phyloP scores from a whole-genome alignment of 1,140 invertebrate genomes.

The Sminthurinus signatus region DNA sequence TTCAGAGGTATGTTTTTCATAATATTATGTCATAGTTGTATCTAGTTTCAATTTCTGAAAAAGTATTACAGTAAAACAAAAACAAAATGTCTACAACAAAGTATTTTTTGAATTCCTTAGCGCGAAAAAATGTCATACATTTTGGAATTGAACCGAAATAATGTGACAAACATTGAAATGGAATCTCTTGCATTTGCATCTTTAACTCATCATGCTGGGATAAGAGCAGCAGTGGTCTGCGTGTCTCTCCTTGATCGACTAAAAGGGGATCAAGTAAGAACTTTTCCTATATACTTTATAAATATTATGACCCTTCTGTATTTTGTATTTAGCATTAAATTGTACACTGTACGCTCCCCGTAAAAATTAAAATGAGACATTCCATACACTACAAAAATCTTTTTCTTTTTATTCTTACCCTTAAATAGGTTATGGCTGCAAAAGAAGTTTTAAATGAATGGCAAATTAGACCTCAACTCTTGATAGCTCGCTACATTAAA shows the following conservation, averaged over 20 bases:
- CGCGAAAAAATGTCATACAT: slow-evolving; percentile 85
- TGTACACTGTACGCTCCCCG: too few relatives aligned
- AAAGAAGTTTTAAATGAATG: slow-evolving; percentile 88
- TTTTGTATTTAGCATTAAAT: too few relatives aligned
- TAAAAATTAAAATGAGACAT: too few relatives aligned
- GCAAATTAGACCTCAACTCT: slow-evolving; percentile 82
- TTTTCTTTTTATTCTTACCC: slow-evolving; percentile 27
- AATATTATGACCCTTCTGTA: too few relatives aligned
- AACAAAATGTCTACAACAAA: too few relatives aligned
- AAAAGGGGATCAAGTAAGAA: slow-evolving; percentile 86
- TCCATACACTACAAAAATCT: too few relatives aligned
- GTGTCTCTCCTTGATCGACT: slow-evolving; percentile 88
- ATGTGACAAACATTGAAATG: slow-evolving; percentile 97
- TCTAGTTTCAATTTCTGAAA: too few relatives aligned
- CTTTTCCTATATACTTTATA: too few relatives aligned
- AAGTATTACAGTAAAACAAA: too few relatives aligned
- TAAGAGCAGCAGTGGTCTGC: slow-evolving; percentile 86
- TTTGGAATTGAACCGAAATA: slow-evolving; percentile 63
- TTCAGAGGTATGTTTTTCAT: too few relatives aligned
- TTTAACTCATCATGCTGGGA: slow-evolving; percentile 86
- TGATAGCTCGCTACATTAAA: slow-evolving; percentile 82
- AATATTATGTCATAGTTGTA: too few relatives aligned
- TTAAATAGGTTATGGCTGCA: slow-evolving; percentile 73
- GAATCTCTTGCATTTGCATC: slow-evolving; percentile 88
- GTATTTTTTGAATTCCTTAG: too few relatives aligned